Conservation (phyloP, 92 coral and sea anemone species). For the Paramuricea clavata region DNA sequence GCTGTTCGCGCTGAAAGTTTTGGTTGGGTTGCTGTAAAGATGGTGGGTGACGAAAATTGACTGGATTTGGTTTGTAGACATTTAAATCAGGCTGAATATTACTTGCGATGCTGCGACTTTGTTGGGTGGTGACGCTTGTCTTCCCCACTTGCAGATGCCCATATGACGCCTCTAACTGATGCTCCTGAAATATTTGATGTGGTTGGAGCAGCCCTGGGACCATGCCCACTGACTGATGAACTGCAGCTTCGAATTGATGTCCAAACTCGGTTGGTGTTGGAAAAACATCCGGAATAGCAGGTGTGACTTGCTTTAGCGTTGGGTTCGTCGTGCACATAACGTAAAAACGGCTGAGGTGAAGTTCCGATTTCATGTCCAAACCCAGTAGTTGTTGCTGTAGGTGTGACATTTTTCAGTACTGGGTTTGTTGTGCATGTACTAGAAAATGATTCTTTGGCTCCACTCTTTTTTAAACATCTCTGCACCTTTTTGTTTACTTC, state of each 20-base stretch:
- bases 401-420: background rate
- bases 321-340: background rate
- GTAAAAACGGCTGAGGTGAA: background rate
- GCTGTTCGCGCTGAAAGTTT: background rate
- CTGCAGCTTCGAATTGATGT: background rate
- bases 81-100: background rate
- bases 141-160: too few species aligned
- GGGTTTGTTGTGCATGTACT: slow-evolving; percentile 2
- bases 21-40: background rate
- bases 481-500: slow-evolving; percentile 35
- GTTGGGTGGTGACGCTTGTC: too few species aligned
- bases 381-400: background rate
- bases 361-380: background rate
- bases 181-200: too few species aligned
- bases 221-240: background rate
- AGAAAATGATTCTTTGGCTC: background rate
- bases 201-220: too few species aligned
- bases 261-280: background rate
- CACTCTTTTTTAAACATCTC: background rate
- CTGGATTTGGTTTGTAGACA: background rate
- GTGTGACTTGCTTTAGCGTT: background rate
- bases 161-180: too few species aligned
- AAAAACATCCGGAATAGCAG: background rate
- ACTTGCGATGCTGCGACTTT: background rate
- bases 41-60: background rate